Conservation (phyloP, 1,140 invertebrate species). For the Schlechtendalia chinensis region DNA sequence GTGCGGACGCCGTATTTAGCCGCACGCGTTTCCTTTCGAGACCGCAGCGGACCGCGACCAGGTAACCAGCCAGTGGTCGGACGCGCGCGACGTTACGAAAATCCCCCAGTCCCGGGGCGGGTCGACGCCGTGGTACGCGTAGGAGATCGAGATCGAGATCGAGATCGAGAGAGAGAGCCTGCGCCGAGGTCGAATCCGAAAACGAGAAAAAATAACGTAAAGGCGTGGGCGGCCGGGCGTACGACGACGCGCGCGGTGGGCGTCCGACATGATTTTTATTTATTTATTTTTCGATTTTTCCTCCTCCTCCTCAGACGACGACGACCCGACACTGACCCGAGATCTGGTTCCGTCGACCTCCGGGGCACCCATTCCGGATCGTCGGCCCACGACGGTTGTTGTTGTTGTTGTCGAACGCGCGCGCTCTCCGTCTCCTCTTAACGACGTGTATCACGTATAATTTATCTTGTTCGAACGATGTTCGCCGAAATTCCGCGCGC, state of each 20-base stretch:
- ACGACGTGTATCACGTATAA: background rate
- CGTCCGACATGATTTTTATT: slow-evolving; percentile 6
- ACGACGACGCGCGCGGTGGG: background rate
- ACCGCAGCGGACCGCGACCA: slow-evolving; percentile 37
- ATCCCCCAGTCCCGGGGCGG: slow-evolving; percentile 17
- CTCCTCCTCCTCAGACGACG: slow-evolving; percentile 7
- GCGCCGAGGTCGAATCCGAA: slow-evolving; percentile 33
- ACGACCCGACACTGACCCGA: slow-evolving; percentile 6
- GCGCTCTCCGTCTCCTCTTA: background rate
- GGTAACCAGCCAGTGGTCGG: too few species aligned
- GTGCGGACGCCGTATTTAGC: slow-evolving; percentile 34
- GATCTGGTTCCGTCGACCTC: background rate
- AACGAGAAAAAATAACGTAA: slow-evolving; percentile 19
- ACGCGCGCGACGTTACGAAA: too few species aligned
- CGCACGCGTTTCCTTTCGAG: slow-evolving; percentile 14
- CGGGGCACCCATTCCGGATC: slow-evolving; percentile 24
- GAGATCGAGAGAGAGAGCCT: too few species aligned
- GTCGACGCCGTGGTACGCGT: background rate
- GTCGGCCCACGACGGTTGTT: slow-evolving; percentile 4
- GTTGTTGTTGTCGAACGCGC: background rate
- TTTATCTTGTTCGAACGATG: too few species aligned
- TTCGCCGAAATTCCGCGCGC: too few species aligned
- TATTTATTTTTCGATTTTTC: background rate
- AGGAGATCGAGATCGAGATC: too few species aligned
- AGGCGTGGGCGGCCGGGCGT: slow-evolving; percentile 18